These are phyloP conservation scores for Diploptera punctata DNA, from an alignment of 2,888 invertebrate species.

Conservation along the genomic window DNA sequence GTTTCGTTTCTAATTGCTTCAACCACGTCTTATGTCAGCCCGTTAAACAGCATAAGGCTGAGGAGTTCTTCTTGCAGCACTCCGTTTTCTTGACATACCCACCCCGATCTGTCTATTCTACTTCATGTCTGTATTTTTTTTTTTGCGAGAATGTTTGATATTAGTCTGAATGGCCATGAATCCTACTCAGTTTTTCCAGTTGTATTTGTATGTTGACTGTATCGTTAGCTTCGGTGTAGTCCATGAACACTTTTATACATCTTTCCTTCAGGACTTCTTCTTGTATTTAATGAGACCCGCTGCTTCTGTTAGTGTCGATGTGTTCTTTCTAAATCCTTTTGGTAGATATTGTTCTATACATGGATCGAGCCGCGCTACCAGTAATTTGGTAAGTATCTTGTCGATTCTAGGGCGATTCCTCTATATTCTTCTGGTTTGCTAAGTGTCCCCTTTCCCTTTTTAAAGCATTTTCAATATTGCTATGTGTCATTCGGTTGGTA, in stretches of 20 bases:
- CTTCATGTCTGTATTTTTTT: neutral
- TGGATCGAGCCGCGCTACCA: neutral
- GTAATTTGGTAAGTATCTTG: neutral
- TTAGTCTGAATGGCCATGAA: neutral
- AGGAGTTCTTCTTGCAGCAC: neutral
- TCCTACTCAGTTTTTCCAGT: neutral
- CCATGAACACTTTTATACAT: neutral
- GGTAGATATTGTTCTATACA: neutral
- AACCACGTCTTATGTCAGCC: neutral
- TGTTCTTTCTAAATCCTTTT: neutral
- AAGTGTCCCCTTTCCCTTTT: too few species aligned
- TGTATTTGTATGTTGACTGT: neutral
- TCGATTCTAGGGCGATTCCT: neutral
- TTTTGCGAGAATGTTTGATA: neutral
- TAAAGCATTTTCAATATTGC: too few species aligned
- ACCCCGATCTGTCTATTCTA: neutral
- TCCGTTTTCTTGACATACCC: neutral
- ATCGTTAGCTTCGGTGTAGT: neutral
- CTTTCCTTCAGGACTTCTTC: neutral
- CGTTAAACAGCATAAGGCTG: neutral
- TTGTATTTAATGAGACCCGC: neutral
- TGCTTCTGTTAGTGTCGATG: neutral
- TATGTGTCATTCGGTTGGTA: too few species aligned
- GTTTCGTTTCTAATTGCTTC: neutral
- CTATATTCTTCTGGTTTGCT: too few species aligned